A percentile compares a stretch with the other conserved stretches of the same genome.
These are phyloP conservation scores for Drepanosiphum platanoidis DNA, from an alignment of 2,888 invertebrate genomes.

Conservation along the genomic window DNA sequence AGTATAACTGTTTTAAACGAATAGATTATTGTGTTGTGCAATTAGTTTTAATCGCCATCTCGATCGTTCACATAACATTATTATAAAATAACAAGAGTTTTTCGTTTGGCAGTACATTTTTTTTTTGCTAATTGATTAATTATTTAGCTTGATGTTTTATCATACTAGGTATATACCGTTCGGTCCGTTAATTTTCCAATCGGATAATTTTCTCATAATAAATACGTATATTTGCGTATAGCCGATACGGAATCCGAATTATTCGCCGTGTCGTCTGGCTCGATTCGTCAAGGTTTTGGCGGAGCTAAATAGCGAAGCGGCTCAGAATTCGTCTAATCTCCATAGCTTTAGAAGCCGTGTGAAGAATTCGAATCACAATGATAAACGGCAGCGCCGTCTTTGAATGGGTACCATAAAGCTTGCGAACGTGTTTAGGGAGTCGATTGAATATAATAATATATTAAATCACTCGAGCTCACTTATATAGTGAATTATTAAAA, in stretches of 20 bases:
- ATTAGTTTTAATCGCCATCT: background rate
- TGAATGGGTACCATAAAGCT: too few species aligned
- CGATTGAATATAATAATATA: background rate
- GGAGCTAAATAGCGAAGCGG: background rate
- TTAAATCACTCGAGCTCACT: background rate
- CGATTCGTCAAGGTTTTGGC: background rate
- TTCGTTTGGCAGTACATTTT: too few species aligned
- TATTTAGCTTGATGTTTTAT: slow-evolving; percentile 4
- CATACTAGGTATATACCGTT: too few species aligned
- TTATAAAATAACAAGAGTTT: background rate
- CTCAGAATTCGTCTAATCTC: background rate
- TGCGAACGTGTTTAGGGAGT: background rate
- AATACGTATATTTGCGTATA: too few species aligned
- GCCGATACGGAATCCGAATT: background rate
- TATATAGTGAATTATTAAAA: too few species aligned
- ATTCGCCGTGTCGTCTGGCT: slow-evolving; percentile 11
- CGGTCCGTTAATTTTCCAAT: slow-evolving; percentile 19
- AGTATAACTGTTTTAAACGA: background rate
- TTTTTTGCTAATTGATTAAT: background rate
- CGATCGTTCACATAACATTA: background rate
- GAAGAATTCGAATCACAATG: background rate
- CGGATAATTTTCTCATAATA: slow-evolving; percentile 12
- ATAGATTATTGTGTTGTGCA: background rate
- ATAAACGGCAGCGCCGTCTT: too few species aligned
- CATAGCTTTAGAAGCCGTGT: background rate